A percentile compares a stretch with the other conserved stretches of the same genome.
Conservation (phyloP, 2,113 vertebrate species). For the Amblyornis subalaris region DNA sequence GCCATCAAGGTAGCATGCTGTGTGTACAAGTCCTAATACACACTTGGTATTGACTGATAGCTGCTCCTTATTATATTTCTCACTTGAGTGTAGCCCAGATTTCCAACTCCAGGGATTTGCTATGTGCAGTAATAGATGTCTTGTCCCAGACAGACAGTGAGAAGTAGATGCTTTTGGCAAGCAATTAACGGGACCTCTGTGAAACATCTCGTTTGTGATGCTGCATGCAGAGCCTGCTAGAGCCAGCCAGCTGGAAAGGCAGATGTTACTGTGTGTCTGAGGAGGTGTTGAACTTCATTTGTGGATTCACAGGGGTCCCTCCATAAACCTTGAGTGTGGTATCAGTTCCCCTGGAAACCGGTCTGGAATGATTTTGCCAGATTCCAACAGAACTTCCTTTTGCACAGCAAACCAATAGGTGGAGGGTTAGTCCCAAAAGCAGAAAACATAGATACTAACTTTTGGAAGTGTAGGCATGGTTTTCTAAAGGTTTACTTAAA, state of each 20-base stretch:
- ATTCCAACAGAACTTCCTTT: not conserved
- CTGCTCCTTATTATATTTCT: not conserved
- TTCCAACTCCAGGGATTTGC: not conserved
- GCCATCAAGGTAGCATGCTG: not conserved
- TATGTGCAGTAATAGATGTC: not conserved
- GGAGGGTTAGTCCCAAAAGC: not conserved
- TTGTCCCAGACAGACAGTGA: not conserved
- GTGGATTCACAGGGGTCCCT: not conserved
- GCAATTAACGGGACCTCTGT: not conserved
- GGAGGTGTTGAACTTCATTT: not conserved
- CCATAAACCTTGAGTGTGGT: fast-evolving
- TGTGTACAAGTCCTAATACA: not conserved
- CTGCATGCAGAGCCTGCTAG: not conserved
- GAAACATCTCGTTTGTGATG: not conserved
- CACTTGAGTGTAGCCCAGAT: not conserved
- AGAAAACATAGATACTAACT: not conserved
- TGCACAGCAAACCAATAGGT: not conserved
- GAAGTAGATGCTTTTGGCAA: not conserved
- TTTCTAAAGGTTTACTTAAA: not conserved
- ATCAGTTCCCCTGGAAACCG: not conserved
- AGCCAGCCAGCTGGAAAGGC: not conserved
- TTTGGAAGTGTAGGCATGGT: not conserved
- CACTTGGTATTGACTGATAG: not conserved
- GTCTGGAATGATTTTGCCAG: not conserved
- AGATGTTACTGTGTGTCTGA: not conserved